Conservation (phyloP, 2,888 invertebrate genomes). For the Diadegma fenestrale region DNA sequence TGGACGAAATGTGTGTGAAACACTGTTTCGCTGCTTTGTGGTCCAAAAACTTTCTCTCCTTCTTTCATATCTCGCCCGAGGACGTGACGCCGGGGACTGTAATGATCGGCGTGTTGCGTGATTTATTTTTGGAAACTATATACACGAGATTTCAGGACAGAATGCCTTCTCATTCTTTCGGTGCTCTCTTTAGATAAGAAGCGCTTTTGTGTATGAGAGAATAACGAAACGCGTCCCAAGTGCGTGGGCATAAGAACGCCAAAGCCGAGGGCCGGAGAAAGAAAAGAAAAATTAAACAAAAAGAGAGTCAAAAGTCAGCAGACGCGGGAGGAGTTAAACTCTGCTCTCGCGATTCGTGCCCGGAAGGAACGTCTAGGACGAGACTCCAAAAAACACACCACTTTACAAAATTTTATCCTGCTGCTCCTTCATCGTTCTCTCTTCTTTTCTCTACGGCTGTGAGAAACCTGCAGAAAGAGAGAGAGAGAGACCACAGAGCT, state of each 20-base stretch:
- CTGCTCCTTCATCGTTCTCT: constrained; percentile 27
- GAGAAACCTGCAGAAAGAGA: constrained; percentile 41
- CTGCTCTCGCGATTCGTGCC: constrained; percentile 69
- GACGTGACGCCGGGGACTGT: constrained; percentile 65
- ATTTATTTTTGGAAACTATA: constrained; percentile 81
- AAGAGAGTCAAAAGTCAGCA: constrained; percentile 48
- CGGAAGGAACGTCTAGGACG: constrained; percentile 77
- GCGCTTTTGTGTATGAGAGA: constrained; percentile 32
- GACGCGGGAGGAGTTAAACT: constrained; percentile 60
- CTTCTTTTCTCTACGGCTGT: constrained; percentile 27
- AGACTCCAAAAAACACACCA: constrained; percentile 56
- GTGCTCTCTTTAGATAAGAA: constrained; percentile 69
- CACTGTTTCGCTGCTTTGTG: constrained; percentile 37
- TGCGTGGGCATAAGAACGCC: constrained; percentile 57
- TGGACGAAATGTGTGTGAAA: constrained; percentile 24
- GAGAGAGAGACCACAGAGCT: not conserved
- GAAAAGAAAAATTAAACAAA: constrained; percentile 28
- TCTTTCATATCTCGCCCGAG: constrained; percentile 54
- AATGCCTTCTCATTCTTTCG: constrained; percentile 31
- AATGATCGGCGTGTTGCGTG: constrained; percentile 79
- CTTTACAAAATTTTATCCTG: constrained; percentile 75
- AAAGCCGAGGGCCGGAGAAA: constrained; percentile 30
- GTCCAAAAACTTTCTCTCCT: constrained; percentile 27
- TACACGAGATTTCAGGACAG: constrained; percentile 65
- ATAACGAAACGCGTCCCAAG: constrained; percentile 45